Evolutionary conservation across 2,113 vertebrate species (phyloP).

Genomic region (Lophochroa leadbeateri): DNA sequence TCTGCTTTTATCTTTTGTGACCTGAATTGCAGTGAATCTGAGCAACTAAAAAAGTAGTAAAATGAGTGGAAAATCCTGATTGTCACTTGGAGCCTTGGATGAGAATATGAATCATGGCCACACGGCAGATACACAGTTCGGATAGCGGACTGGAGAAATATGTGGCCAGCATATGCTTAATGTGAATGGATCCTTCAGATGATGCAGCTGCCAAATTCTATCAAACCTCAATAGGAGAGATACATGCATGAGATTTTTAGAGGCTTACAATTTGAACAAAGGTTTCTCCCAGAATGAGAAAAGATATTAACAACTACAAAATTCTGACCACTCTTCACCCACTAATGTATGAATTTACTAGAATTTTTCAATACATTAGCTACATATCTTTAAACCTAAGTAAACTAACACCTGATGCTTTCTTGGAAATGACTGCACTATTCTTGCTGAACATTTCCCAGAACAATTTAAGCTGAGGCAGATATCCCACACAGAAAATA

Average conservation of each 20-base stretch:
- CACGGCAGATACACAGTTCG: not conserved
- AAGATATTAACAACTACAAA: not conserved
- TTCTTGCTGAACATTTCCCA: not conserved
- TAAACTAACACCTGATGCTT: not conserved
- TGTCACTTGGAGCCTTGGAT: not conserved
- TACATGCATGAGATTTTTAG: not conserved
- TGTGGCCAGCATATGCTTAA: not conserved
- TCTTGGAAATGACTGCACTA: not conserved
- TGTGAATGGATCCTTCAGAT: not conserved
- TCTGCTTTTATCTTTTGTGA: not conserved
- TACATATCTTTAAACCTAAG: not conserved
- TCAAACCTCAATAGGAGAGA: not conserved
- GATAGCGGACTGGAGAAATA: not conserved
- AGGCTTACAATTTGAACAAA: not conserved
- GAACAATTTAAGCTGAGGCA: not conserved
- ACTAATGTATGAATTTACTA: not conserved
- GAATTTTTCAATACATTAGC: not conserved
- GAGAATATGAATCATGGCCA: not conserved
- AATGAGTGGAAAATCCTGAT: not conserved
- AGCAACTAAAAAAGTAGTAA: not conserved
- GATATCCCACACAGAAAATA: not conserved
- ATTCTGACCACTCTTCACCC: not conserved
- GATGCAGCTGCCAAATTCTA: not conserved
- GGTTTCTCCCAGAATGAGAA: not conserved
- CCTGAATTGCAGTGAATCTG: not conserved